Base-by-base conservation (phyloP, 2,797 vertebrate species). In the Muraenolepis orangiensis region DNA sequence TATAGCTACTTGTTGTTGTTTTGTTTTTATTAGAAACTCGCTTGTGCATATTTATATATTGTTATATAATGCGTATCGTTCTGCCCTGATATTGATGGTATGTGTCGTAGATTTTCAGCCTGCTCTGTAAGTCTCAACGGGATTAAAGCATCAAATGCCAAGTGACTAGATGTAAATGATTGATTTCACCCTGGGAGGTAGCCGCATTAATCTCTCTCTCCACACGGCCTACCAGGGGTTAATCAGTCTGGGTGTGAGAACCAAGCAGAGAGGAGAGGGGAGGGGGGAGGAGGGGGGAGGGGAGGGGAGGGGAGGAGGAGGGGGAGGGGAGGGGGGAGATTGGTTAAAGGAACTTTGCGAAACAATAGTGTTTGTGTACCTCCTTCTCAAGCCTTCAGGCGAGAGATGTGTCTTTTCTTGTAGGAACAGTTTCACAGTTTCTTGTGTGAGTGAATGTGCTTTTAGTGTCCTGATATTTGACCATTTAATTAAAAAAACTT, bases 151-250 rank as follows among this genome's bases (percentile, higher is more conserved):
- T 57, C 51, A n/a, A 23, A 8, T 57, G 51, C 6, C 51, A 57
- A 26, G 26, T 23, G 57, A 26, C 57, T 23, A 26, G 23, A 64
- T 64, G 57, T 64, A 64, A 64, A 64, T 64, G 57, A 64, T 64
- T 64, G 57, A 64, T 64, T 64, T 64, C 57, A 26, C 57, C 57
- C 57, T 64, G 57, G 57, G 57, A 64, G 57, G 57, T 64, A 64
- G 57, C 57, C 57, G 57, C 57, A 64, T 64, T 64, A 64, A 64
- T 64, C 57, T 64, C 57, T 64, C 57, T 23, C 57, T 64, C 57
- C 57, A 3, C 57, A 4, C 57, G 10, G 57, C 57, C 57, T 11
- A 64, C 57, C n/a, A 12, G 57, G 57, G 57, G 57, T 64, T 64
- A 64, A 64, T 64, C 57, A 64, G 57, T 26, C 57, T 64, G 57